Conservation (phyloP, 2,797 vertebrate species). For the Thaleichthys pacificus region DNA sequence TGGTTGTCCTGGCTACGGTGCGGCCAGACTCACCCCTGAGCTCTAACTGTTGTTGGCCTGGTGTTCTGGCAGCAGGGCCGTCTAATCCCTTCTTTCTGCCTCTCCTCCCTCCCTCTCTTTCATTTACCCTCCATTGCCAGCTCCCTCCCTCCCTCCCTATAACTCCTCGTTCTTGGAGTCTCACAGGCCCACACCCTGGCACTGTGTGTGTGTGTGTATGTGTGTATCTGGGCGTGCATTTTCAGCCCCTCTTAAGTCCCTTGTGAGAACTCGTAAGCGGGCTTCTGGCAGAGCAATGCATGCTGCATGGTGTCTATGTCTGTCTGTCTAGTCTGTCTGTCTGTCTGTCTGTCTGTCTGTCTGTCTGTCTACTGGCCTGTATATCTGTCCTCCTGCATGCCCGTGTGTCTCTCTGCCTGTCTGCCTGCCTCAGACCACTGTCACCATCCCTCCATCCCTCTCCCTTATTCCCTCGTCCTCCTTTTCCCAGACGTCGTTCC, state of each 20-base stretch:
- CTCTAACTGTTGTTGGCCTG: neutral
- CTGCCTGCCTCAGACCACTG: neutral
- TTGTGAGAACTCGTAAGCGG: neutral
- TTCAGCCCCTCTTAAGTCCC: neutral
- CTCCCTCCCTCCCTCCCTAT: neutral
- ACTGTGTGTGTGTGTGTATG: neutral
- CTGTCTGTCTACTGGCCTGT: conserved; percentile 1
- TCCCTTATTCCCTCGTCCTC: neutral
- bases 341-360: neutral
- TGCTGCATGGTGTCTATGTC: neutral
- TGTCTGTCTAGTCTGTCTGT: neutral
- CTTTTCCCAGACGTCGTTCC: neutral
- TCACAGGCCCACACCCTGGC: neutral
- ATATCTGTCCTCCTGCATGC: neutral
- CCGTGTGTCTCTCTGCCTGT: too few relatives aligned
- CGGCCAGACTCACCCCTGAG: conserved; percentile 37
- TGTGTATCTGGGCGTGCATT: too few relatives aligned
- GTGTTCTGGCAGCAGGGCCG: conserved; percentile 43
- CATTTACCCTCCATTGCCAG: neutral
- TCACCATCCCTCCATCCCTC: neutral
- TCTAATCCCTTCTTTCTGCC: neutral
- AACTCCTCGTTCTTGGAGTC: neutral
- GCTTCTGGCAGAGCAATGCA: neutral
- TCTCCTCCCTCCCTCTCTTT: conserved; percentile 13
- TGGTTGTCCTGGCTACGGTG: neutral